Evolutionary conservation across 2,113 vertebrate genomes (phyloP).

Genomic region (Zootoca vivipara): DNA sequence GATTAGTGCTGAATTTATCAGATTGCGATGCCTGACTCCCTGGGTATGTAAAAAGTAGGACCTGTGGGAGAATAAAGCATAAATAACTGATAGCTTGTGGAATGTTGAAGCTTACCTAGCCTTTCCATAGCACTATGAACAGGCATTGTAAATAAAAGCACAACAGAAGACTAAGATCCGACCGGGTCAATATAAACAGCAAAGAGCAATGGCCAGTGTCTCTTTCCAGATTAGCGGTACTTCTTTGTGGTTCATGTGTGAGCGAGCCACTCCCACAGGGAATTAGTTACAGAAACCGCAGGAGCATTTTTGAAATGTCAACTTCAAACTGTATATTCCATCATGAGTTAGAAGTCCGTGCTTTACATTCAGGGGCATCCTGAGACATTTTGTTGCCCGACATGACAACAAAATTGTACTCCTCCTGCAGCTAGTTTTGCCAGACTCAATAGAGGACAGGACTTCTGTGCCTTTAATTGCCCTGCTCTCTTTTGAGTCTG

Average conservation of each 20-base stretch:
- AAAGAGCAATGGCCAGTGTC: neutral
- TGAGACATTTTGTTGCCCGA: no score
- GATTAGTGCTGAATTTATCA: neutral
- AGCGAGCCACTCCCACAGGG: neutral
- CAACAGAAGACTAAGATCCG: neutral
- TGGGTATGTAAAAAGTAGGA: neutral
- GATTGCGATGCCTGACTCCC: neutral
- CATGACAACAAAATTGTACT: no score
- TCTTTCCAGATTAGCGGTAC: neutral
- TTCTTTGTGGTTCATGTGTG: neutral
- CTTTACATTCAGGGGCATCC: neutral
- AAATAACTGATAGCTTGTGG: neutral
- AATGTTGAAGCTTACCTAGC: neutral
- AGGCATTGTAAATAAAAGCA: neutral
- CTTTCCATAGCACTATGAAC: neutral
- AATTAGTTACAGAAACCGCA: neutral
- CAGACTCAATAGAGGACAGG: no score
- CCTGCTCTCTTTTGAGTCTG: no score
- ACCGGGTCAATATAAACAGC: neutral
- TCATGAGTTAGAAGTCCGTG: neutral
- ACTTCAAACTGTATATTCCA: neutral
- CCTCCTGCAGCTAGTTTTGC: no score
- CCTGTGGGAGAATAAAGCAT: neutral
- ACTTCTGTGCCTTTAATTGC: no score
- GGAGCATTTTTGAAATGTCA: neutral